Percentiles rank a stretch among this genome's conserved stretches.
These are phyloP conservation scores for Entosphenus tridentatus DNA, from an alignment of 2,113 vertebrate species.

Conservation along the genomic window DNA sequence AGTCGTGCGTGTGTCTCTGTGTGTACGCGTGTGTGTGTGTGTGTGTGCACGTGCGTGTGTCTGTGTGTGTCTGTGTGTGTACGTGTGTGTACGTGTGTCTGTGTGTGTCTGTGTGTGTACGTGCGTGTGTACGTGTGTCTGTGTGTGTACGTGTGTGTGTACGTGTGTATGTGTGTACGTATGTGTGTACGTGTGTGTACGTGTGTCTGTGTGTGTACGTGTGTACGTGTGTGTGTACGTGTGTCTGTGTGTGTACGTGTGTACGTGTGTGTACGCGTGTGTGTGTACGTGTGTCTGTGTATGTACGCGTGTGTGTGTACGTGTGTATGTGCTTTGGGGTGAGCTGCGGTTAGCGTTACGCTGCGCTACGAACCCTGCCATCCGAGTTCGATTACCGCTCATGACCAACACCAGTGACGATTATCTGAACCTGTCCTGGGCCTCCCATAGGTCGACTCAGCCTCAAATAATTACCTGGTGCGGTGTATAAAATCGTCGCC, in stretches of 20 bases:
- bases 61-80: neutral
- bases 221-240: neutral
- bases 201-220: neutral
- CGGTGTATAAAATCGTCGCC: too few relatives aligned
- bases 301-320: neutral
- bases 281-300: neutral
- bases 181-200: neutral
- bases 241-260: neutral
- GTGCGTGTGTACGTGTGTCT: neutral
- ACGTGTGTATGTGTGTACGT: neutral
- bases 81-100: neutral
- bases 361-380: too few relatives aligned
- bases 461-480: too few relatives aligned
- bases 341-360: neutral
- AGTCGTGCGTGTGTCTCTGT: too few relatives aligned
- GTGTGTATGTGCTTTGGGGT: neutral
- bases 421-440: too few relatives aligned
- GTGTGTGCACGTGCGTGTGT: neutral
- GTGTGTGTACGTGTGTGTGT: conserved; percentile 1
- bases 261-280: neutral
- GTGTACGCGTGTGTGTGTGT: too few relatives aligned
- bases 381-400: too few relatives aligned
- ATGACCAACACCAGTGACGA: too few relatives aligned
- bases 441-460: too few relatives aligned
- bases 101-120: neutral